phyloP scores from a whole-genome alignment of 2,113 vertebrate species.

The Alces alces region DNA sequence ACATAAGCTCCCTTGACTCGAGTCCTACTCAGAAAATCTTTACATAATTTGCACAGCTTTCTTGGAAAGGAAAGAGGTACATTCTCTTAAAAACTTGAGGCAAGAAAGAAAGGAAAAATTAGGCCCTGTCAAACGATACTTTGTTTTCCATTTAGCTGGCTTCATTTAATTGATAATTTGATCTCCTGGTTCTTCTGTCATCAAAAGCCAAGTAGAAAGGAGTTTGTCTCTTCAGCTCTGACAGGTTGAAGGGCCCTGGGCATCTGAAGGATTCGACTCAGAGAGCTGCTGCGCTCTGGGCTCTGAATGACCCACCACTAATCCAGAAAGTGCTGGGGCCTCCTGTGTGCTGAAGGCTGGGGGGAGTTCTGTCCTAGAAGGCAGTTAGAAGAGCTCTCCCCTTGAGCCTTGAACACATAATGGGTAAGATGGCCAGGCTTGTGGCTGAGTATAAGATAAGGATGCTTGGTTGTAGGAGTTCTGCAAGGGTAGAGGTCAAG shows the following conservation, averaged over 20 bases:
- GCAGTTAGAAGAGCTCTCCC: not conserved
- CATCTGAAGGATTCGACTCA: not conserved
- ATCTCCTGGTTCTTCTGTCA: not conserved
- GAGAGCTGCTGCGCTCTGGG: not conserved
- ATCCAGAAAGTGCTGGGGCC: not conserved
- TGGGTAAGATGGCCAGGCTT: not conserved
- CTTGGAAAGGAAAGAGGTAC: not conserved
- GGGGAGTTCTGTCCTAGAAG: not conserved
- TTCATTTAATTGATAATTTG: constrained; percentile 8
- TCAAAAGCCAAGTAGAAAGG: not conserved
- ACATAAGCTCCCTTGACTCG: not conserved
- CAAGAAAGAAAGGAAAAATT: not conserved
- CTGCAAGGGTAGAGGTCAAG: not conserved
- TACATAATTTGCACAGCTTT: not conserved
- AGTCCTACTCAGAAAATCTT: not conserved
- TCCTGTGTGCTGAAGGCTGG: not conserved
- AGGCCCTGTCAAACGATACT: not conserved
- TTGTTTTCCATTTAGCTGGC: not conserved
- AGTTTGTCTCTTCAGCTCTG: not conserved
- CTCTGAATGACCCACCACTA: not conserved
- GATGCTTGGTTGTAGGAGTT: not conserved
- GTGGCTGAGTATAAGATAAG: not conserved
- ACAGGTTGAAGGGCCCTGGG: not conserved
- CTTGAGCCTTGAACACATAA: not conserved
- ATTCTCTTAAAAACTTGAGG: not conserved